Percentiles rank a stretch among this genome's conserved stretches.
Evolutionary conservation across 2,888 invertebrate species (phyloP).

Genomic region (Cephus pygmeus): DNA sequence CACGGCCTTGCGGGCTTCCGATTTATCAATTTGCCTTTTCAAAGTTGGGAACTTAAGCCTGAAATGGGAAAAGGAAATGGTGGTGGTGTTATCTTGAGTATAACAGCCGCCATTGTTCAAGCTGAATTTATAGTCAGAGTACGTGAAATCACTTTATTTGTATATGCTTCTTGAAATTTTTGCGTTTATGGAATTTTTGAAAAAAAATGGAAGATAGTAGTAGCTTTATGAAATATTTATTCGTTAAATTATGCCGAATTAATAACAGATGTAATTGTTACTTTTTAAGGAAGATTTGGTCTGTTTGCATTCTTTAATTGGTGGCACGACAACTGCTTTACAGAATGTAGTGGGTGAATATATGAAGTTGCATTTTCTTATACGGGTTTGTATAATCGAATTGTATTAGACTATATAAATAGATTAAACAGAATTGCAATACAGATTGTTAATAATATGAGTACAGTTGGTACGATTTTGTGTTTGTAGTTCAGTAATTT

Average conservation of each 20-base stretch:
- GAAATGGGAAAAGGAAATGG: slow-evolving; percentile 66
- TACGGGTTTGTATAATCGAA: slow-evolving; percentile 67
- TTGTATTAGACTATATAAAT: not conserved
- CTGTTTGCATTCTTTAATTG: slow-evolving; percentile 60
- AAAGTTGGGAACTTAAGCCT: slow-evolving; percentile 86
- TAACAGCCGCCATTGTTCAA: slow-evolving; percentile 71
- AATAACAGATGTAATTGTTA: not conserved
- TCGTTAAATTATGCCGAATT: too few species aligned
- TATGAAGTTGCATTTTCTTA: slow-evolving; percentile 71
- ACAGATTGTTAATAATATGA: not conserved
- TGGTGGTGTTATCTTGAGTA: slow-evolving; percentile 64
- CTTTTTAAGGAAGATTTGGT: slow-evolving; percentile 62
- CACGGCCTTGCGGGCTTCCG: slow-evolving; percentile 78
- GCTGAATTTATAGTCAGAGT: slow-evolving; percentile 69
- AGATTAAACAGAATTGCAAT: not conserved
- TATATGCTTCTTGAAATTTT: slow-evolving; percentile 4
- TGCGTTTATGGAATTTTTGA: not conserved
- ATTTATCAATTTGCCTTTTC: slow-evolving; percentile 85
- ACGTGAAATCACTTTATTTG: slow-evolving; percentile 15
- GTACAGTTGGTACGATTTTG: too few species aligned
- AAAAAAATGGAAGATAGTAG: not conserved
- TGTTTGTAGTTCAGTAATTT: too few species aligned
- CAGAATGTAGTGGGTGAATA: slow-evolving; percentile 72
- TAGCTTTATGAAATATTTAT: not conserved
- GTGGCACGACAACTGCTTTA: slow-evolving; percentile 72